A percentile compares a stretch with the other conserved stretches of the same genome.
phyloP scores from a whole-genome alignment of 1,140 invertebrate species.

The Caenorhabditis tropicalis region DNA sequence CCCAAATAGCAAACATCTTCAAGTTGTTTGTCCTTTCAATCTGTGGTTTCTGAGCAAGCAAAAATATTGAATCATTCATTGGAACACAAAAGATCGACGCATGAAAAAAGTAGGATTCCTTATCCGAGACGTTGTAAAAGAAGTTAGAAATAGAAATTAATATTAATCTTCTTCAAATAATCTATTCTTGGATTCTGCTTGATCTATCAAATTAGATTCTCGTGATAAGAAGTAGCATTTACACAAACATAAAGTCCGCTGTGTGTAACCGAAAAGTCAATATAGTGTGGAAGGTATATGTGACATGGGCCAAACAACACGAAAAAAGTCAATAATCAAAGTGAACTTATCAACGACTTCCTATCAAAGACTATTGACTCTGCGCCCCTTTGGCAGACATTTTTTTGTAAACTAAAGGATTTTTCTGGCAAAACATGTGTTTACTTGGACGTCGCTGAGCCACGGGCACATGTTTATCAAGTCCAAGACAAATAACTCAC shows the following conservation, averaged over 20 bases:
- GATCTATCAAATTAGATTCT: slow-evolving; percentile 37
- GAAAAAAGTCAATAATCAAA: slow-evolving; percentile 31
- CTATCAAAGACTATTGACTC: slow-evolving; percentile 24
- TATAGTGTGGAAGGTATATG: neutral
- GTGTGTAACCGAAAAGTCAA: slow-evolving; percentile 28
- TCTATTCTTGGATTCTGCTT: slow-evolving; percentile 11
- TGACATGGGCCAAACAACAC: slow-evolving; percentile 21
- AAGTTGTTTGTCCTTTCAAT: slow-evolving; percentile 25
- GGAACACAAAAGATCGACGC: neutral
- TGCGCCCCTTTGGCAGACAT: slow-evolving; percentile 27
- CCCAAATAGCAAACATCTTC: neutral
- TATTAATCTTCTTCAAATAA: neutral
- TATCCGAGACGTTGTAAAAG: neutral
- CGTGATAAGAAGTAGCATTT: slow-evolving; percentile 31
- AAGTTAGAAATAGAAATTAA: neutral
- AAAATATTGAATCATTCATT: slow-evolving; percentile 11
- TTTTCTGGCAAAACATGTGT: slow-evolving; percentile 40
- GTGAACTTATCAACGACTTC: slow-evolving; percentile 35
- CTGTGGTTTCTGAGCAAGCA: slow-evolving; percentile 28
- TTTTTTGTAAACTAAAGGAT: slow-evolving; percentile 32
- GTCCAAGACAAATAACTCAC: slow-evolving; percentile 27
- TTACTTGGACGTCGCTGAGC: slow-evolving; percentile 17
- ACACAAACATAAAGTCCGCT: slow-evolving; percentile 8
- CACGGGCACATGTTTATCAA: slow-evolving; percentile 41
- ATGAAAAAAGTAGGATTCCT: neutral